Evolutionary conservation across 37 sponge, comb jelly and placozoan genomes (phyloP), one percentile per base, ranked within the genome.

Genomic region (Theonella swinhoei): DNA sequence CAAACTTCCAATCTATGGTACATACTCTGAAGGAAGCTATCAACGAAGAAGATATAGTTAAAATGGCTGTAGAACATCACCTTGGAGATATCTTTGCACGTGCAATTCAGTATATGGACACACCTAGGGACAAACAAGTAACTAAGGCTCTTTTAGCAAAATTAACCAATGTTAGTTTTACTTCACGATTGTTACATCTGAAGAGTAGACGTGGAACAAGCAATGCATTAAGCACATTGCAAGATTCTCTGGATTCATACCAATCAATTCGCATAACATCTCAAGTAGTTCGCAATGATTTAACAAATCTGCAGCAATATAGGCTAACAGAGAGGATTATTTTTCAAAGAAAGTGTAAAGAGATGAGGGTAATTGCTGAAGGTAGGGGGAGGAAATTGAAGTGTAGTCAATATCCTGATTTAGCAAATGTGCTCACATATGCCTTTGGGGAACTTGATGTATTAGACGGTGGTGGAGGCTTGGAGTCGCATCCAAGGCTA

Each of bases 401-500:
- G 29, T 39, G 29, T 39, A 39, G 30, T 38, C 42, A 79, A 39
- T 66, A 39, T 65, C 79, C 79, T 28, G 67, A 79, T 14, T 42
- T 79, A 0, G 37, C 28, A 11, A 25, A 31, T 11, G 68, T 42
- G 8, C 68, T 65, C 38, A 67, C 64, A 30, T 79, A 79, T 79
- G 79, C 79, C 37, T 79, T 64, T 79, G 79, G 79, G 1, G 65
- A 79, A 23, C 17, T 20, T 28, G 67, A 64, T 37, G 39, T 30
- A 31, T 25, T 38, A n/a, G n/a, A 39, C 17, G 41, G 79, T 41
- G 79, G 66, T 65, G 67, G 79, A 40, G 65, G 79, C 0, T 26
- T 65, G 19, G 79, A 79, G 65, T 1, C 66, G 36, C 79, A 79
- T 65, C 79, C 79, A 30, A 37, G 67, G 37, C 26, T 79, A 37